Evolutionary conservation across 2,797 vertebrate genomes (phyloP), one percentile per base, ranked within the genome.

Genomic region (Tamandua tetradactyla): DNA sequence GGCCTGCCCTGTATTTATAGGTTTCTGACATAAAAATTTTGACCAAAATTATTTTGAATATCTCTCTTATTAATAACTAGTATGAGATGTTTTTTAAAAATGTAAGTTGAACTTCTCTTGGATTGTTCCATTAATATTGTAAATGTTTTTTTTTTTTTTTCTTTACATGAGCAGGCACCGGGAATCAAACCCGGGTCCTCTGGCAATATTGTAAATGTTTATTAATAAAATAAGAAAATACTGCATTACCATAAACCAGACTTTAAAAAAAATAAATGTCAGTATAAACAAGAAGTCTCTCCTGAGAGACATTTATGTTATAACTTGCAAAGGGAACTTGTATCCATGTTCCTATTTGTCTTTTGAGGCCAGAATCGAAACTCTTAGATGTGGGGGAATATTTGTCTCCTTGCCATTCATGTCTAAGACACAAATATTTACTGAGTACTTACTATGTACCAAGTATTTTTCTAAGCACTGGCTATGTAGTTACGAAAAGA

Each of bases 201-300:
- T n/a, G n/a, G n/a, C n/a, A n/a, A 71, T 42, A 42, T 4, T 42
- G 40, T 42, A 13, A 85, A 74, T 84, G 55, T 92, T 76, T 49
- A 49, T 79, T 47, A 37, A 52, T 30, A 95, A 47, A 57, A 83
- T 82, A 92, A 94, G 95, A 92, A 93, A 91, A 88, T 12, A 59
- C 11, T 72, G 4, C 23, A 59, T 87, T 81, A 59, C 20, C 27
- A 13, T 32, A 4, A n/a, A 76, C 40, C 78, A 76, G 64, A 79
- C 44, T 42, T 80, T 49, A 27, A 37, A 59, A 80, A 66, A 85
- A 25, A n/a, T 8, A 78, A 30, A 13, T 49, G 8, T 52, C 59
- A 15, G 18, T 71, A 75, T 83, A 87, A 76, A 27, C 8, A 59
- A 44, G 66, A 80, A 74, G 5, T 61, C 13, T 44, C 44, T 35